phyloP scores from a whole-genome alignment of 1,140 invertebrate species.

The Drosophila pectinifera region DNA sequence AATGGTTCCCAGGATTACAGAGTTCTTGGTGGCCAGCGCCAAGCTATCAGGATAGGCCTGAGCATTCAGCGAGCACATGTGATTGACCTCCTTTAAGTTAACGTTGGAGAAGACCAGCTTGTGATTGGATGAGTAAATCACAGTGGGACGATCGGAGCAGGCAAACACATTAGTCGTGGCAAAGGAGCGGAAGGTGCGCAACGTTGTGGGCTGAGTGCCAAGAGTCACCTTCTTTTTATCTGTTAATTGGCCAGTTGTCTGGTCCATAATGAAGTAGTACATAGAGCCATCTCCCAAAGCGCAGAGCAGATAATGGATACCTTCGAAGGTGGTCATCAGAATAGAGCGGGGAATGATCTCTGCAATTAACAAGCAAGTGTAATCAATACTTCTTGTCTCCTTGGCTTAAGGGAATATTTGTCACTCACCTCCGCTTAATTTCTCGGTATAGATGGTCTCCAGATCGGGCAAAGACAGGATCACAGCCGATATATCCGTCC shows the following conservation, averaged over 20 bases:
- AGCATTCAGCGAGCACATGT: conserved; percentile 99
- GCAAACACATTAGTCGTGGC: conserved; percentile 99
- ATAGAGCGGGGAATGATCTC: conserved; percentile 98
- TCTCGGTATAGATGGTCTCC: conserved; percentile 92
- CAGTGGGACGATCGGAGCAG: conserved; percentile 98
- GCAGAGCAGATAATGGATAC: conserved; percentile 94
- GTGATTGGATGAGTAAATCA: conserved; percentile 99
- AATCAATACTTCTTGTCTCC: background rate
- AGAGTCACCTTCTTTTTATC: conserved; percentile 97
- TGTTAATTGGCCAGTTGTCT: conserved; percentile 89
- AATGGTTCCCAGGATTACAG: conserved; percentile 98
- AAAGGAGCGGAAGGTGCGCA: conserved; percentile 95
- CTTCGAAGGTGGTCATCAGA: conserved; percentile 97
- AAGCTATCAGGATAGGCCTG: conserved; percentile 97
- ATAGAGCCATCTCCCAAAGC: conserved; percentile 99
- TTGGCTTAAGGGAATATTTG: background rate
- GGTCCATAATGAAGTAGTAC: conserved; percentile 96
- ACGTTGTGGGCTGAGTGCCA: conserved; percentile 97
- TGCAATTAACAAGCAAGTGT: conserved; percentile 60
- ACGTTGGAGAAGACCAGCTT: conserved; percentile 99
- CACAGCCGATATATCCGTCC: conserved; percentile 98
- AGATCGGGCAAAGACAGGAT: conserved; percentile 92
- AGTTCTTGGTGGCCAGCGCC: conserved; percentile 96
- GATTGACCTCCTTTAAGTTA: conserved; percentile 98
- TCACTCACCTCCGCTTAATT: conserved; percentile 89